Evolutionary conservation across 2,113 vertebrate genomes (phyloP).

Genomic region (Salvator merianae): DNA sequence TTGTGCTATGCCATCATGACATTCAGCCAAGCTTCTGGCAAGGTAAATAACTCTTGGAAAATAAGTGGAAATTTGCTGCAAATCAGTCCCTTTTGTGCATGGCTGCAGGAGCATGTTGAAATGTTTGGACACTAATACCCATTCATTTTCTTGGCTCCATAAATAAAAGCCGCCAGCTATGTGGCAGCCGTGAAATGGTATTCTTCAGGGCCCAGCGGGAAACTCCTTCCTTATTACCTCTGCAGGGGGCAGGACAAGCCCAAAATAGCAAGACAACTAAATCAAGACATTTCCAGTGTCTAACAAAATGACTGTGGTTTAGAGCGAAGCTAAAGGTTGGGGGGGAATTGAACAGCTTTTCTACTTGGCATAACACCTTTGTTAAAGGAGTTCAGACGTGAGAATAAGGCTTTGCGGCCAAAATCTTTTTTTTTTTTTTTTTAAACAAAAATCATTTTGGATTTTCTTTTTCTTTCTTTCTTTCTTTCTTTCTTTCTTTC

Average conservation of each 20-base stretch:
- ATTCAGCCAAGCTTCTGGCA: constrained; percentile 81
- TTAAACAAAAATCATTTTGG: constrained; percentile 56
- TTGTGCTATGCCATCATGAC: constrained; percentile 77
- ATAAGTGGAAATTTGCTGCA: constrained; percentile 99
- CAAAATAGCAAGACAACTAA: constrained; percentile 99
- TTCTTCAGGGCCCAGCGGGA: constrained; percentile 99
- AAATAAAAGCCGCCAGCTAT: constrained; percentile 99
- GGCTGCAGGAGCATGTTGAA: constrained; percentile 99
- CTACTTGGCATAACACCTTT: constrained; percentile 78
- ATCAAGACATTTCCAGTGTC: constrained; percentile 99
- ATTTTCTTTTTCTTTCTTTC: constrained; percentile 15
- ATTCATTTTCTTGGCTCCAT: constrained; percentile 99
- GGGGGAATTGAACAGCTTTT: constrained; percentile 77
- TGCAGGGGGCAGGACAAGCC: constrained; percentile 94
- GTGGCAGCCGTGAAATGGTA: constrained; percentile 99
- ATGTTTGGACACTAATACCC: constrained; percentile 99
- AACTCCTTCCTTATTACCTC: constrained; percentile 99
- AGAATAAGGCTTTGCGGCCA: constrained; percentile 60
- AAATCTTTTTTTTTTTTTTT: too few species aligned
- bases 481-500: neutral
- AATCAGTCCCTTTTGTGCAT: constrained; percentile 99
- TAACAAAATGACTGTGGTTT: constrained; percentile 98
- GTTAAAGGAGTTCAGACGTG: constrained; percentile 79
- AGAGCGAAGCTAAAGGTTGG: constrained; percentile 86
- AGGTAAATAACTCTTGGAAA: constrained; percentile 95